Conservation (phyloP, 2,113 vertebrate genomes). For the Bos indicus region DNA sequence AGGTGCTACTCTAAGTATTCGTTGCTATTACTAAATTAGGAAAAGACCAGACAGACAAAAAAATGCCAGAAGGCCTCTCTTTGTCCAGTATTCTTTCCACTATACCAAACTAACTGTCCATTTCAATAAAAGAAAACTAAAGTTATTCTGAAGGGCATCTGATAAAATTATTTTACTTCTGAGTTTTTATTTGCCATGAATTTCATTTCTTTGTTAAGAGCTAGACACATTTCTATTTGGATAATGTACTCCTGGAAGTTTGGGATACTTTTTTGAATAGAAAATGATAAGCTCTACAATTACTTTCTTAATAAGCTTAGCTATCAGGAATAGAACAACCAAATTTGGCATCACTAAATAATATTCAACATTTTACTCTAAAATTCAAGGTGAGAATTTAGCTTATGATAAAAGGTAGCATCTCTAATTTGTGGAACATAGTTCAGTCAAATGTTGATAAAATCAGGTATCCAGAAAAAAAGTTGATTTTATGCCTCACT, state of each 20-base stretch:
- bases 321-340: slow-evolving; percentile 34
- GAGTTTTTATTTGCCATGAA: slow-evolving; percentile 65
- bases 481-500: not conserved
- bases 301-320: slow-evolving; percentile 25
- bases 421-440: not conserved
- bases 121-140: slow-evolving; percentile 58
- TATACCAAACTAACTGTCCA: not conserved
- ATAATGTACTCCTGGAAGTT: slow-evolving; percentile 36
- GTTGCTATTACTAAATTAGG: not conserved
- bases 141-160: slow-evolving; percentile 75
- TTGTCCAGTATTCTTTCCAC: not conserved
- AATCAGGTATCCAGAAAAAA: not conserved
- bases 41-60: not conserved
- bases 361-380: slow-evolving; percentile 26
- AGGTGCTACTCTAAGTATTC: not conserved
- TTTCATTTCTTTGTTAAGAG: slow-evolving; percentile 50
- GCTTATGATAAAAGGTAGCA: slow-evolving; percentile 22
- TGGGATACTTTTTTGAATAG: slow-evolving; percentile 44
- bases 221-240: slow-evolving; percentile 17
- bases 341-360: slow-evolving; percentile 24
- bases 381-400: not conserved
- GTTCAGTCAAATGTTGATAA: not conserved
- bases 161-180: slow-evolving; percentile 66
- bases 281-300: slow-evolving; percentile 43
- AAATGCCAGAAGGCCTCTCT: not conserved